Conservation (phyloP, 2,888 invertebrate genomes). For the Clunio marinus region DNA sequence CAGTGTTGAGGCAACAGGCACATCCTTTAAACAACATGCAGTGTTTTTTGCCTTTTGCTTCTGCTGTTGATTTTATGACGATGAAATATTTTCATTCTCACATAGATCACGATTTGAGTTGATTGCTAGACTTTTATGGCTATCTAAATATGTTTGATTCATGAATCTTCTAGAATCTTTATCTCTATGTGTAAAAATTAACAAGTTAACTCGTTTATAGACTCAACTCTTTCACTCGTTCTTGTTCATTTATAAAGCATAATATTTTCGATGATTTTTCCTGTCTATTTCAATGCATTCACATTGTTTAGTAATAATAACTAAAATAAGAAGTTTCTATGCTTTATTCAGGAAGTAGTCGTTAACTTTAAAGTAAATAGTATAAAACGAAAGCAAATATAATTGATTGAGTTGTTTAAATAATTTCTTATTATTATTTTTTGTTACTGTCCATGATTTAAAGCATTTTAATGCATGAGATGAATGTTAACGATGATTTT, state of each 20-base stretch:
- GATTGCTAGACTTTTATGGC: too few relatives aligned
- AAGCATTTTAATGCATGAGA: too few relatives aligned
- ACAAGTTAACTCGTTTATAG: not conserved
- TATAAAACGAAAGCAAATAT: constrained; percentile 2
- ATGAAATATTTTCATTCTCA: too few relatives aligned
- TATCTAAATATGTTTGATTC: not conserved
- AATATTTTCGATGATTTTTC: not conserved
- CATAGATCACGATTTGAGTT: too few relatives aligned
- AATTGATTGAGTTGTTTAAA: constrained; percentile 8
- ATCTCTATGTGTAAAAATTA: not conserved
- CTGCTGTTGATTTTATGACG: too few relatives aligned
- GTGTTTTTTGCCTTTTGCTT: not conserved
- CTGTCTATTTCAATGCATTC: not conserved
- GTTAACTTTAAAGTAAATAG: constrained; percentile 8
- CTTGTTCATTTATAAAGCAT: not conserved
- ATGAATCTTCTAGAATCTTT: not conserved
- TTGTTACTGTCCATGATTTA: too few relatives aligned
- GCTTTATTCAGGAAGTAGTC: constrained; percentile 16
- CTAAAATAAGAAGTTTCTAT: not conserved
- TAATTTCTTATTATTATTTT: too few relatives aligned
- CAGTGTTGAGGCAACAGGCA: constrained; percentile 1
- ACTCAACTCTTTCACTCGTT: too few relatives aligned
- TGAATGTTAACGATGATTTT: too few relatives aligned
- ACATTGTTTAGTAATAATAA: not conserved
- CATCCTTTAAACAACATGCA: constrained; percentile 3